A percentile compares a stretch with the other conserved stretches of the same genome.
Conservation (phyloP, 2,888 invertebrate species). For the Andrena bucephala region DNA sequence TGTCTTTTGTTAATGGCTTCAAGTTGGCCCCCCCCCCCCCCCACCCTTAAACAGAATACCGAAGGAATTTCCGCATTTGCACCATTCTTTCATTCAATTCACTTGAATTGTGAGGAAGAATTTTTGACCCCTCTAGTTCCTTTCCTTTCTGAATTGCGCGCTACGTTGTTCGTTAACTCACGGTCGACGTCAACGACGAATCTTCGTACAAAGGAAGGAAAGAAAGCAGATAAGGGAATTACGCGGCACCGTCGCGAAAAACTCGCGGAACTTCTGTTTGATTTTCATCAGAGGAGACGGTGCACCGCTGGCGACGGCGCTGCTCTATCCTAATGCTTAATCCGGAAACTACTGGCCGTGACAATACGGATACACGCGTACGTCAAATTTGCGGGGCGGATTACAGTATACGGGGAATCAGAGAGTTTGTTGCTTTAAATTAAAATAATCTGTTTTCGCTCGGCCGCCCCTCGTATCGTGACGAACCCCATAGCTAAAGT, state of each 20-base stretch:
- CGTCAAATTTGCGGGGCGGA: conserved; percentile 68
- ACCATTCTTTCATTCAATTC: too few species aligned
- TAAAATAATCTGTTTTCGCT: conserved; percentile 77
- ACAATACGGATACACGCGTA: conserved; percentile 57
- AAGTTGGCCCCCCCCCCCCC: too few species aligned
- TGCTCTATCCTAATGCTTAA: conserved; percentile 24
- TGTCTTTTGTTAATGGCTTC: too few species aligned
- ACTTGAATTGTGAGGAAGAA: not conserved
- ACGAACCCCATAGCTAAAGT: conserved; percentile 51
- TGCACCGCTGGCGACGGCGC: not conserved
- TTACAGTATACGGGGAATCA: conserved; percentile 62
- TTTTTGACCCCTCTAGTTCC: not conserved
- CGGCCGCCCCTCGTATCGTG: conserved; percentile 52
- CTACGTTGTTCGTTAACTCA: conserved; percentile 4
- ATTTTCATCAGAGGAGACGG: conserved; percentile 42
- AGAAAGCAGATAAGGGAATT: not conserved
- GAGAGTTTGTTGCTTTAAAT: conserved; percentile 76
- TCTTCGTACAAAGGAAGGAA: not conserved
- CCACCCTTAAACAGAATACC: too few species aligned
- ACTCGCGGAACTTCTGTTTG: conserved; percentile 35
- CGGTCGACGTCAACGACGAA: conserved; percentile 16
- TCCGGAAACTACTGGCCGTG: conserved; percentile 32
- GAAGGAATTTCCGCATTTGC: too few species aligned
- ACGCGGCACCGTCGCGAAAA: not conserved
- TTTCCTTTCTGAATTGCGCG: not conserved